Conservation (phyloP, 2,797 vertebrate genomes). For the Silurus lanzhouensis region DNA sequence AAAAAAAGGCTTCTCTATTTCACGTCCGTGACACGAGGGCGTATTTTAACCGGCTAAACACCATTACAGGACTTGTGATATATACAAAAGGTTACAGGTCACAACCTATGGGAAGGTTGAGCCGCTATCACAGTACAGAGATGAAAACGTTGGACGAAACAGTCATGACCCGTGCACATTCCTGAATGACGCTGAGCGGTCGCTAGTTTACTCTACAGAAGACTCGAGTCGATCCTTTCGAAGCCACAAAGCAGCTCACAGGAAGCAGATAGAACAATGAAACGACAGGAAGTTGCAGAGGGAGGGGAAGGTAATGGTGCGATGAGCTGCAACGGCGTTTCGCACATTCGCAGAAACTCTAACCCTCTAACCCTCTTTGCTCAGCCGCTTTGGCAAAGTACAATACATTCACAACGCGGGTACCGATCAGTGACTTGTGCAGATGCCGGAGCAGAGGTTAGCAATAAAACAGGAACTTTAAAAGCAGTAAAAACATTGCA, state of each 20-base stretch:
- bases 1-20: not conserved
- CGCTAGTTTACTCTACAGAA: conserved; percentile 6
- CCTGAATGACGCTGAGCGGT: conserved; percentile 39
- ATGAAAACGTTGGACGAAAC: conserved; percentile 5
- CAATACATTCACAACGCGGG: conserved; percentile 61
- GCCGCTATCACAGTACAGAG: not conserved
- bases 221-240: conserved; percentile 11
- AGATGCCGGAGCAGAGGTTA: not conserved
- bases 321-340: conserved; percentile 27
- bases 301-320: conserved; percentile 15
- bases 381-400: conserved; percentile 50
- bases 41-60: not conserved
- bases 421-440: conserved; percentile 46
- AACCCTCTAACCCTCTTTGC: conserved; percentile 50
- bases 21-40: not conserved
- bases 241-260: conserved; percentile 40
- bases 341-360: conserved; percentile 52
- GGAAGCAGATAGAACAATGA: conserved; percentile 34
- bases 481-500: not conserved
- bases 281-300: conserved; percentile 46
- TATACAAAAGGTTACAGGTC: not conserved
- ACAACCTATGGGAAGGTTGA: not conserved
- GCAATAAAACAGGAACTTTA: not conserved
- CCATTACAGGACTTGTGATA: not conserved
- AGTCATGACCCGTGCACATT: conserved; percentile 35